Percentiles rank a stretch among this genome's conserved stretches.
Conservation (phyloP, 2,113 vertebrate species). For the Lampris megalopsis region DNA sequence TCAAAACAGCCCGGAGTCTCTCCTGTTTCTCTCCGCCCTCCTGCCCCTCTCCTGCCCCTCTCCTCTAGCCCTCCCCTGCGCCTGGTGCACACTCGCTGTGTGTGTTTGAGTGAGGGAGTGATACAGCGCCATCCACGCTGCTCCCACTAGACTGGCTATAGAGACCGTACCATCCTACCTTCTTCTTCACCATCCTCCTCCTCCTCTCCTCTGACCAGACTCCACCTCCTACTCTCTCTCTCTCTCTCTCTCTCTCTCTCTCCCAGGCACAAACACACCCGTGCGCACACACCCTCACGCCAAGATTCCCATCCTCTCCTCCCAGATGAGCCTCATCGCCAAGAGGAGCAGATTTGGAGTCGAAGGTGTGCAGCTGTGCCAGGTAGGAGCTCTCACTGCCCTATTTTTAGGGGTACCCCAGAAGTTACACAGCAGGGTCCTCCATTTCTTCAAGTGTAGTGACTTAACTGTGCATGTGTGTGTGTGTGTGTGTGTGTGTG, state of each 20-base stretch:
- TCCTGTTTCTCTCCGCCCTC: slow-evolving; percentile 39
- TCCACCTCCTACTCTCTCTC: slow-evolving; percentile 64
- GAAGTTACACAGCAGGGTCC: slow-evolving; percentile 53
- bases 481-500: slow-evolving; percentile 20
- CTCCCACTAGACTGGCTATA: slow-evolving; percentile 74
- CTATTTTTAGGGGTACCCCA: slow-evolving; percentile 12
- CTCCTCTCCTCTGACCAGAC: slow-evolving; percentile 49
- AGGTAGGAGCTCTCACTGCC: slow-evolving; percentile 66
- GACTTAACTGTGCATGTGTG: not conserved
- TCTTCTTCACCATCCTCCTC: slow-evolving; percentile 45
- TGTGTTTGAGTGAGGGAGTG: slow-evolving; percentile 64
- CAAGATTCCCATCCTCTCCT: slow-evolving; percentile 57
- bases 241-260: slow-evolving; percentile 42
- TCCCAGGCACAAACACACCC: slow-evolving; percentile 18
- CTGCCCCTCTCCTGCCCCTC: slow-evolving; percentile 12
- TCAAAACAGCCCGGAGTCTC: slow-evolving; percentile 80
- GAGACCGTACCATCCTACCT: slow-evolving; percentile 68
- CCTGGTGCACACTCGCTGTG: slow-evolving; percentile 21
- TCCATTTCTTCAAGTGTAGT: no score
- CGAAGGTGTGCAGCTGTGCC: slow-evolving; percentile 69
- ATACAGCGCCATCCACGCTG: slow-evolving; percentile 70
- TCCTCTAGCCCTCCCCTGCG: slow-evolving; percentile 32
- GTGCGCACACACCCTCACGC: slow-evolving; percentile 40
- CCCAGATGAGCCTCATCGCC: slow-evolving; percentile 67
- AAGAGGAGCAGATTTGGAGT: slow-evolving; percentile 63